These are phyloP conservation scores for Cottoperca gobio DNA, from an alignment of 2,797 vertebrate species.

Conservation along the genomic window DNA sequence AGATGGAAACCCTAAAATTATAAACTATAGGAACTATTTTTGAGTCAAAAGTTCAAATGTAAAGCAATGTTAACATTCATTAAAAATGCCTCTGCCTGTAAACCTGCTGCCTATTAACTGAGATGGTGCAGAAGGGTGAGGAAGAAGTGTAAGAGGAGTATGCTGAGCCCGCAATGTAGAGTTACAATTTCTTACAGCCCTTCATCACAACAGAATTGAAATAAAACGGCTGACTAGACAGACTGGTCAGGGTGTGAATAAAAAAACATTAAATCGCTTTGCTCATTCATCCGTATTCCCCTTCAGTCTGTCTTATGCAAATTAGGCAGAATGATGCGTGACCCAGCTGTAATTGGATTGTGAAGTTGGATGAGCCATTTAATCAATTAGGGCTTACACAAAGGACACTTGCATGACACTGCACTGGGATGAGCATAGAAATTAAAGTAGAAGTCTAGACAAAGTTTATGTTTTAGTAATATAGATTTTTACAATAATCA, in stretches of 20 bases:
- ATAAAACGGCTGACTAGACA: conserved; percentile 20
- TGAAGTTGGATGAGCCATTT: conserved; percentile 63
- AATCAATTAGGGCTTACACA: conserved; percentile 60
- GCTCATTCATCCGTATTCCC: conserved; percentile 54
- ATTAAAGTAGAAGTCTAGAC: conserved; percentile 15
- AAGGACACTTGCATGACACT: conserved; percentile 38
- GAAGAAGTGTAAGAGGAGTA: not conserved
- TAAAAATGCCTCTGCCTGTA: not conserved
- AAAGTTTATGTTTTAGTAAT: not conserved
- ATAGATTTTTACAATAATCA: not conserved
- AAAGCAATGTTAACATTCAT: too few species aligned
- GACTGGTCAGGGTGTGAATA: conserved; percentile 23
- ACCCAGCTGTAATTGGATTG: conserved; percentile 69
- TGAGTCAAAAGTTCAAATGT: not conserved
- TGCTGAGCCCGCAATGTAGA: not conserved
- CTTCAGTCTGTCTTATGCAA: conserved; percentile 59
- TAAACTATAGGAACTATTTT: not conserved
- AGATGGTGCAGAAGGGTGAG: not conserved
- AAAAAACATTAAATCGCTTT: conserved; percentile 19
- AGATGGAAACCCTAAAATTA: not conserved
- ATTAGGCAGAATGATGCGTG: conserved; percentile 49
- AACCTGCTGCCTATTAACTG: conserved; percentile 6
- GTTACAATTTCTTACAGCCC: not conserved
- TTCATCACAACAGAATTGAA: conserved; percentile 17
- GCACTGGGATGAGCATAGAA: conserved; percentile 19